These are phyloP conservation scores for Caenorhabditis plicata DNA, from an alignment of 2,888 invertebrate species.

Conservation along the genomic window DNA sequence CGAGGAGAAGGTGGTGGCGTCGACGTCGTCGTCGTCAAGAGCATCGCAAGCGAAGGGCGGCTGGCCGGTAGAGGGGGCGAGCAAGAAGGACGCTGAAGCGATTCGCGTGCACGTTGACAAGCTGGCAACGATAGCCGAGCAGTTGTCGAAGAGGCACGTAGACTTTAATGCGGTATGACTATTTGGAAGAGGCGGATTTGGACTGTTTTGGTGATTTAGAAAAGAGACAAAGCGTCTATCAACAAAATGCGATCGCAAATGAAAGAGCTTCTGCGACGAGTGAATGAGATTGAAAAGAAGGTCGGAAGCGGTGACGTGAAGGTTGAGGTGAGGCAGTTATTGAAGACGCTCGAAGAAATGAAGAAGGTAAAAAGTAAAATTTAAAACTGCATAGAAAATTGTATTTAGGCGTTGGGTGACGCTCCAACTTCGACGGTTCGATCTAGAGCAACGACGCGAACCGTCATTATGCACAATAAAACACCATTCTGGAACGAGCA, in stretches of 20 bases:
- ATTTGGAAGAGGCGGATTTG: constrained; percentile 1
- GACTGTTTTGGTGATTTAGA: constrained; percentile 7
- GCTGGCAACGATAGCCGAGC: constrained; percentile 39
- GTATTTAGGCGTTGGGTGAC: constrained; percentile 46
- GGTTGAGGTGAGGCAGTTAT: constrained; percentile 40
- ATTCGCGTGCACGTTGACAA: constrained; percentile 29
- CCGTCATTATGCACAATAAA: constrained; percentile 84
- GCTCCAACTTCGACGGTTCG: constrained; percentile 5
- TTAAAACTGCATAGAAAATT: too few species aligned
- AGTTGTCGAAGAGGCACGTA: constrained; percentile 30
- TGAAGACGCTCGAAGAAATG: constrained; percentile 46
- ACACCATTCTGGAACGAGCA: constrained; percentile 98
- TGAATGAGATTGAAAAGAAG: constrained; percentile 48
- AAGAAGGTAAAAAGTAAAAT: too few species aligned
- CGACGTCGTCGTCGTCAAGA: constrained; percentile 2
- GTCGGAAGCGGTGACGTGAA: constrained; percentile 39
- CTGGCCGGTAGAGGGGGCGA: constrained; percentile 20
- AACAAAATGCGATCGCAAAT: constrained; percentile 46
- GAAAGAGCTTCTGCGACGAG: constrained; percentile 41
- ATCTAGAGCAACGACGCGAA: constrained; percentile 4
- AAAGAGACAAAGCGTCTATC: constrained; percentile 41
- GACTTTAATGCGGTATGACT: constrained; percentile 43
- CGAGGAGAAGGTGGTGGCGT: constrained; percentile 9
- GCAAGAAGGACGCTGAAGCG: constrained; percentile 30
- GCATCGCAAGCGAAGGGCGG: constrained; percentile 6